Evolutionary conservation across 2,888 invertebrate genomes (phyloP).

Genomic region (Dendrolimus houi): DNA sequence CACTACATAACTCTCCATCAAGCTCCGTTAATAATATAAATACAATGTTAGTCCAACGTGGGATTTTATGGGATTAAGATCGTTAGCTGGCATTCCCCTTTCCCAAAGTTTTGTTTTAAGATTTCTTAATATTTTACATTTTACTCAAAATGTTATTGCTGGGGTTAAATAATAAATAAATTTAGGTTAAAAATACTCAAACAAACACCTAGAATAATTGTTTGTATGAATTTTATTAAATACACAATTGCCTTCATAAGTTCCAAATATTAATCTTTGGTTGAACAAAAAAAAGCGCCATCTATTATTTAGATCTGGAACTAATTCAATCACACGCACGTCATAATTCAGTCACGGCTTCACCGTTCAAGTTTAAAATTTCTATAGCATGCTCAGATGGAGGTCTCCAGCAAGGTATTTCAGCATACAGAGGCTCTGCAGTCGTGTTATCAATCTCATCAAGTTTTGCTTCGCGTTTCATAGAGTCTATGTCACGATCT

Average conservation of each 20-base stretch:
- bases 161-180: too few relatives aligned
- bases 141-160: too few relatives aligned
- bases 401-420: slow-evolving; percentile 77
- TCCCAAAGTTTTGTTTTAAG: too few relatives aligned
- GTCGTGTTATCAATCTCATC: slow-evolving; percentile 56
- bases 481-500: slow-evolving; percentile 57
- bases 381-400: slow-evolving; percentile 65
- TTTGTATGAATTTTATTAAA: not conserved
- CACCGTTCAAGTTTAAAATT: slow-evolving; percentile 59
- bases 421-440: slow-evolving; percentile 80
- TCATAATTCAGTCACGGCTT: slow-evolving; percentile 73
- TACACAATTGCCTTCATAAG: slow-evolving; percentile 1
- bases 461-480: slow-evolving; percentile 62
- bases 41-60: too few relatives aligned
- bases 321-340: slow-evolving; percentile 15
- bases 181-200: not conserved
- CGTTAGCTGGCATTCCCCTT: too few relatives aligned
- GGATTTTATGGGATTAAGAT: too few relatives aligned
- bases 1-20: too few relatives aligned
- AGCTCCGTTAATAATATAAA: too few relatives aligned
- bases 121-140: too few relatives aligned
- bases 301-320: slow-evolving; percentile 18
- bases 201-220: not conserved
- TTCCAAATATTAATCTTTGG: slow-evolving; percentile 26
- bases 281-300: slow-evolving; percentile 22